phyloP scores from a whole-genome alignment of 2,113 vertebrate genomes.

The Pachypanchax playfairii region DNA sequence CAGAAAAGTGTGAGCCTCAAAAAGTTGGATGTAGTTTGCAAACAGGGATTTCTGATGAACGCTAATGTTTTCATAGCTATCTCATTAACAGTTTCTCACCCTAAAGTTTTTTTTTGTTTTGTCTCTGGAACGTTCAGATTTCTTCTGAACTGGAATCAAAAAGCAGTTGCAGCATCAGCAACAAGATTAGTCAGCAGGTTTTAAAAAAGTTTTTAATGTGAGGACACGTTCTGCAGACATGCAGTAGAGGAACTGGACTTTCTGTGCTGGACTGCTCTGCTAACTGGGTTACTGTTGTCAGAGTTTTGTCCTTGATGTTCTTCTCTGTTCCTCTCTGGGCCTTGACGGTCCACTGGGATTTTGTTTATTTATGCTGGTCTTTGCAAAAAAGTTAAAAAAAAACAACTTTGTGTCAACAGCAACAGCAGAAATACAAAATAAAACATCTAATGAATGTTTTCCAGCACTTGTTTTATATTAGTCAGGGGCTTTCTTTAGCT shows the following conservation, averaged over 20 bases:
- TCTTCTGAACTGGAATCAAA: constrained; percentile 9
- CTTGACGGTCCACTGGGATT: constrained; percentile 38
- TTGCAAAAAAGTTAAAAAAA: constrained; percentile 48
- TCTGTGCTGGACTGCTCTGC: constrained; percentile 38
- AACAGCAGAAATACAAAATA: constrained; percentile 5
- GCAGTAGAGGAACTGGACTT: constrained; percentile 30
- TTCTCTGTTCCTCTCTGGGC: constrained; percentile 36
- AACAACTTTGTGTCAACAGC: constrained; percentile 61
- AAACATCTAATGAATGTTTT: constrained; percentile 20
- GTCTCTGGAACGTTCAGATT: no score
- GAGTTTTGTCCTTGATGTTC: constrained; percentile 20
- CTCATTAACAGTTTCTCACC: constrained; percentile 13
- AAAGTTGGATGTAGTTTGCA: no score
- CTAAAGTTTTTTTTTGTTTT: neutral
- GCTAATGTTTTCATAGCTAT: neutral
- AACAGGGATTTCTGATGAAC: no score
- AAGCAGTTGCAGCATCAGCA: constrained; percentile 17
- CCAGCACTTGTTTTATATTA: neutral
- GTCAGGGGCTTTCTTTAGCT: neutral
- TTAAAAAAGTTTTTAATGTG: constrained; percentile 7
- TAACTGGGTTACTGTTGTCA: constrained; percentile 30
- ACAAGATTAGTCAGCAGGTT: constrained; percentile 30
- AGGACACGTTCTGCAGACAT: constrained; percentile 30
- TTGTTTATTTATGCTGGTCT: constrained; percentile 40
- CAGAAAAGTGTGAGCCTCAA: constrained; percentile 16